Evolutionary conservation across 2,113 vertebrate genomes (phyloP), one percentile per base, ranked within the genome.

Genomic region (Corydoras maculifer): DNA sequence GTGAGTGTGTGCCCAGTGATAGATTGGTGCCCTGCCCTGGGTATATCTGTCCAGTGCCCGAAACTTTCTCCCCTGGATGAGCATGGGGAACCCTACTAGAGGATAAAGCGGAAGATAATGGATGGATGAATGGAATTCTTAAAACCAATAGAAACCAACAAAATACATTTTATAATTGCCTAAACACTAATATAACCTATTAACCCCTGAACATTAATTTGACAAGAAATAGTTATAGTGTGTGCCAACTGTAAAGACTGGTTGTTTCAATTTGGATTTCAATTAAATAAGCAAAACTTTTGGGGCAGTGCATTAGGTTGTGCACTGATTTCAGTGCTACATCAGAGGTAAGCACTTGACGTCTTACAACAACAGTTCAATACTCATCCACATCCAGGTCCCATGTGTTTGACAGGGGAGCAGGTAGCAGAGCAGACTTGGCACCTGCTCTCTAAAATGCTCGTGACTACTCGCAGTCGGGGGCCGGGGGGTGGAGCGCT

Each of bases 371-470:
- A 75, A 75, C 73, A 78, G 65, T 67, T 76, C 74, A 73, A 75
- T 73, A 75, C 61, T 25, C 69, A 62, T 76, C 67, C 58, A 75
- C 61, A 29, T 72, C 57, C 73, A 66, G 62, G 57, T 63, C 49
- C 66, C 13, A 15, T 49, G 72, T 60, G 74, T 61, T 65, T 80
- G 72, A 75, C 69, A 72, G 58, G 65, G 68, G 70, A 78, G 61
- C 70, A 53, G 70, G 70, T 70, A 71, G 71, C 72, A 65, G 69
- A 68, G 69, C 14, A 71, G 60, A 30, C 61, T 72, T 71, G 65
- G 78, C 77, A 80, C 70, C 72, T 77, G 74, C 71, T 75, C 54
- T 78, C 65, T 68, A 66, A 77, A 81, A 80, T 30, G 65, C 73
- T 72, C 65, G 73, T 71, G 73, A 79, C 69, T 73, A 71, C 70